phyloP scores from a whole-genome alignment of 2,888 invertebrate genomes.

The Epicampocera succincta region DNA sequence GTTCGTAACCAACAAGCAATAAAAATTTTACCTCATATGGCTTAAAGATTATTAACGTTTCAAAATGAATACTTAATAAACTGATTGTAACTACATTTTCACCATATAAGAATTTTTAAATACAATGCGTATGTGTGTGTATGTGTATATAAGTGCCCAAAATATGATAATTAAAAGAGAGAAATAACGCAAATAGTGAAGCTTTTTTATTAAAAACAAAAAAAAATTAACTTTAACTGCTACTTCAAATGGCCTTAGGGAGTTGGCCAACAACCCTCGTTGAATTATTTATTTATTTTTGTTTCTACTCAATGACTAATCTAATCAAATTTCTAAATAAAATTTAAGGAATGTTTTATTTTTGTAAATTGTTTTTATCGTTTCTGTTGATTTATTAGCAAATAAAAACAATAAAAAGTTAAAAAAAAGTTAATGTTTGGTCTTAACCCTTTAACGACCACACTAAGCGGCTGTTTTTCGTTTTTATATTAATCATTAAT shows the following conservation, averaged over 20 bases:
- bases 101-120: no score
- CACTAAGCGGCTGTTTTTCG: no score
- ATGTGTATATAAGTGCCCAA: no score
- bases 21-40: conserved; percentile 13
- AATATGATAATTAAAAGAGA: no score
- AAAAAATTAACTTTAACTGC: no score
- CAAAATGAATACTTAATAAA: conserved; percentile 25
- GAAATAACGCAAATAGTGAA: no score
- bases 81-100: background rate
- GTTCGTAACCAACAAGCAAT: background rate
- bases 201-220: no score
- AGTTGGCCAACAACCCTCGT: no score
- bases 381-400: background rate
- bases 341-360: conserved; percentile 32
- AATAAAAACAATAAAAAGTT: conserved; percentile 2
- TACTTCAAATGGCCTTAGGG: no score
- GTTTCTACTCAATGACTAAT: conserved; percentile 12
- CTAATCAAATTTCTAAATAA: conserved; percentile 25
- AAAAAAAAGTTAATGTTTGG: background rate
- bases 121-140: no score
- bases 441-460: background rate
- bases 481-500: no score
- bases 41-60: conserved; percentile 24
- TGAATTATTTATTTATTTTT: no score
- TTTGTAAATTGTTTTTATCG: background rate